Base-by-base conservation (phyloP, 1,140 invertebrate genomes). In the Micrasema minimum region DNA sequence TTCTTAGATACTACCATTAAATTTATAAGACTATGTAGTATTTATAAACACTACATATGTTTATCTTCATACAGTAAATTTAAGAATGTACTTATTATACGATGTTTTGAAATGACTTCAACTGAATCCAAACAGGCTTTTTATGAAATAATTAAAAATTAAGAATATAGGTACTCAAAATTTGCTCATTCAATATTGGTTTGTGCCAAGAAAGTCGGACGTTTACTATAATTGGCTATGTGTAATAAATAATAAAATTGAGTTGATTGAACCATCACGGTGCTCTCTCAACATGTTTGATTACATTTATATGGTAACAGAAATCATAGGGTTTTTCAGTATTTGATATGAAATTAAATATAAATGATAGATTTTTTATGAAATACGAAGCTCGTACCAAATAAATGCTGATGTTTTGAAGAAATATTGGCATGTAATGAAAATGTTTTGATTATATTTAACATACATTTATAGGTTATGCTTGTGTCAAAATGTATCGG, bases 321-420 rank as follows among this genome's bases (percentile, higher is more conserved):
- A 53, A 53, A 53, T 53, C 22, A 59, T 38, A 18, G 14, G 20
- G 16, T 59, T 59, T 59, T 59, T 41, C 55, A 41, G 50, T 43
- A 41, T 59, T 41, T 59, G 9, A 59, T 59, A 51, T 51, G 38
- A 41, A 20, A 43, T 59, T 59, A 38, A 59, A 41, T 59, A 41
- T 43, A 41, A 41, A 59, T 18, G 6, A 18, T 59, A 59, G 55
- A 59, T 59, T 59, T 59, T 59, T 38, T 59, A 59, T 59, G 35
- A 7, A 38, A 59, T 59, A 41, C 37, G 55, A 38, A 59, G 55
- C 55, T 59, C 37, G 35, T 59, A 59, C 55, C 55, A 59, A 59
- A 59, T 55, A 59, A 59, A 38, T 41, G 37, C 16, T 16, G n/a
- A 59, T 43, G 38, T 43, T 59, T 59, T 12, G 20, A 51, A 23